A percentile compares a stretch with the other conserved stretches of the same genome.
phyloP scores from a whole-genome alignment of 2,113 vertebrate species.

The Bucco capensis region DNA sequence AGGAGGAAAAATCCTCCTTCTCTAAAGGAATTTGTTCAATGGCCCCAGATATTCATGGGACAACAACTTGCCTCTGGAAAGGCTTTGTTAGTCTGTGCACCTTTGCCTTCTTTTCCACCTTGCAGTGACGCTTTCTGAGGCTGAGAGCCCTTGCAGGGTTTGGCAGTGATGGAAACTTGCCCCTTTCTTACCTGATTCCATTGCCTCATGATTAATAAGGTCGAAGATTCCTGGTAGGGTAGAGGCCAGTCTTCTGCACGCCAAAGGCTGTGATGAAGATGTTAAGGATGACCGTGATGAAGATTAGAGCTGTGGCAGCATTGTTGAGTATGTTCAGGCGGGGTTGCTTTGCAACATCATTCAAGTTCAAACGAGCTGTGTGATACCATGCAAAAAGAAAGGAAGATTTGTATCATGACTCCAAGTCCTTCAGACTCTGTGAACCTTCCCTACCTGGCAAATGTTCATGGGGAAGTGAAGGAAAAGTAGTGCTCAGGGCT shows the following conservation, averaged over 20 bases:
- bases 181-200: constrained; percentile 37
- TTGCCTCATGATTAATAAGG: constrained; percentile 26
- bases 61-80: background rate
- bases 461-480: background rate
- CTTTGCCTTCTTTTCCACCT: background rate
- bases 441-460: background rate
- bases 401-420: background rate
- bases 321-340: constrained; percentile 85
- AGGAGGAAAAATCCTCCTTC: background rate
- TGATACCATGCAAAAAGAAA: background rate
- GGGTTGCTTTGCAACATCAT: constrained; percentile 80
- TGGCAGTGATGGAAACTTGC: background rate
- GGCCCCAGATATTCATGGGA: background rate
- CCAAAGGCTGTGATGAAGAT: constrained; percentile 90
- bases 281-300: constrained; percentile 85
- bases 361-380: constrained; percentile 85
- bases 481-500: background rate
- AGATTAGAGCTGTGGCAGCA: constrained; percentile 76
- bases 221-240: constrained; percentile 64
- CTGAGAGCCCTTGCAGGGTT: background rate
- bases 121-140: background rate
- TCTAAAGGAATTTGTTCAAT: background rate
- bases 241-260: constrained; percentile 83
- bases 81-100: background rate
- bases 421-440: background rate